Base-by-base conservation (phyloP, 2,888 invertebrate genomes). In the Chymomyza caudatula region DNA sequence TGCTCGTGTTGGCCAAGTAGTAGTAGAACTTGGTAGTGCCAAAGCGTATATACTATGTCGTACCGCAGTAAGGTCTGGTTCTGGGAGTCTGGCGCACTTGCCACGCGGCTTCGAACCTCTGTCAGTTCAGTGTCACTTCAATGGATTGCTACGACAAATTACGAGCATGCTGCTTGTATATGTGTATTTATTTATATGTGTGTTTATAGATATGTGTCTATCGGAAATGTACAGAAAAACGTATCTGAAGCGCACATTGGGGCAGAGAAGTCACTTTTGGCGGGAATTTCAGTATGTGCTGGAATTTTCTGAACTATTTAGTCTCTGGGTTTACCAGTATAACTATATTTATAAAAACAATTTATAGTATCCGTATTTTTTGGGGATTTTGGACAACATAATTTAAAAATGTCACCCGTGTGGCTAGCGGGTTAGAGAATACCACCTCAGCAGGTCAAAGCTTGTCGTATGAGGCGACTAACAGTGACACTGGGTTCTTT, bases 61-160 rank as follows among this genome's bases (percentile, higher is more conserved):
- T 11, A 37, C 11, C 37, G 4, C 37, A 47, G 19, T 17, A 47
- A 13, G 13, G 6, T 47, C 47, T 47, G 47, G 19, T 15, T 4
- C 19, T 19, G 15, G 47, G 17, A 47, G 5, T 47, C 17, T 2
- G 47, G 17, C 19, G 19, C 17, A 19, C 47, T 17, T 47, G 47
- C 47, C 15, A 47, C 47, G 29, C 47, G 15, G 47, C 47, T 47
- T 19, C n/a, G 17, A 19, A 47, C 47, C 47, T 17, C 17, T 19
- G 20, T n/a, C 4, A 37, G 42, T 47, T 23, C 42, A 71, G 74
- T 69, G 66, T 74, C 71, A 77, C 55, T 64, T 63, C 52, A 43
- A 52, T 23, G 29, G 29, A 61, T 58, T 66, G 44, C 47, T 55
- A 65, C 77, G 49, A 84, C 83, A 82, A 85, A 87, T 80, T 78